phyloP scores from a whole-genome alignment of 2,113 vertebrate species.

The Uria lomvia region DNA sequence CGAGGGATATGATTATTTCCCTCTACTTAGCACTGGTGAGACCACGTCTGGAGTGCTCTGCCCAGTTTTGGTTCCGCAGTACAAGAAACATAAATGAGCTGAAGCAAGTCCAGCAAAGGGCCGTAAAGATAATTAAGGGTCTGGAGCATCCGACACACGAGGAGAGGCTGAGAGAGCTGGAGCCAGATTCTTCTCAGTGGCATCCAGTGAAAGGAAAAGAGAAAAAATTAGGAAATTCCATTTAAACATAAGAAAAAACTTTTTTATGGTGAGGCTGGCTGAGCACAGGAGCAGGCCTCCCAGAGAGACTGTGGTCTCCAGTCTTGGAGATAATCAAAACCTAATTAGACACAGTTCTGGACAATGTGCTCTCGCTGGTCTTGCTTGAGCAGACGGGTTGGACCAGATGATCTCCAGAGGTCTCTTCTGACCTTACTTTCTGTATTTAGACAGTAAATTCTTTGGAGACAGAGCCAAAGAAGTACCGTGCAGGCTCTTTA shows the following conservation, averaged over 20 bases:
- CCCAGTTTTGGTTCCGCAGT: neutral
- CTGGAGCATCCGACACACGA: neutral
- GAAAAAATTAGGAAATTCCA: neutral
- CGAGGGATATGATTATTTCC: neutral
- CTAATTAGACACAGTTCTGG: neutral
- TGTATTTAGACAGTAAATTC: neutral
- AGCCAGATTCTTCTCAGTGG: neutral
- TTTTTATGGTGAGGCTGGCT: neutral
- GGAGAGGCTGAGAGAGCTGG: neutral
- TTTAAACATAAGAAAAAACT: neutral
- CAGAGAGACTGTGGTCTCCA: neutral
- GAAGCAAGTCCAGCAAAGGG: neutral
- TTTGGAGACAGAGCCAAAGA: neutral
- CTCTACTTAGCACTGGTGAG: neutral
- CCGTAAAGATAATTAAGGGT: neutral
- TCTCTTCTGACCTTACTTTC: neutral
- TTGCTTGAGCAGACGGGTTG: neutral
- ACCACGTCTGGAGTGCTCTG: neutral
- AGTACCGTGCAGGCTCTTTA: neutral
- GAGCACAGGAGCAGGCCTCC: neutral
- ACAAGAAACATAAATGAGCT: neutral
- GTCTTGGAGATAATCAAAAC: neutral
- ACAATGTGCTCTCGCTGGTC: neutral
- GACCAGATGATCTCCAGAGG: neutral
- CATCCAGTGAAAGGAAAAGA: neutral